phyloP scores from a whole-genome alignment of 2,113 vertebrate species.

The Neodon shergylaensis region DNA sequence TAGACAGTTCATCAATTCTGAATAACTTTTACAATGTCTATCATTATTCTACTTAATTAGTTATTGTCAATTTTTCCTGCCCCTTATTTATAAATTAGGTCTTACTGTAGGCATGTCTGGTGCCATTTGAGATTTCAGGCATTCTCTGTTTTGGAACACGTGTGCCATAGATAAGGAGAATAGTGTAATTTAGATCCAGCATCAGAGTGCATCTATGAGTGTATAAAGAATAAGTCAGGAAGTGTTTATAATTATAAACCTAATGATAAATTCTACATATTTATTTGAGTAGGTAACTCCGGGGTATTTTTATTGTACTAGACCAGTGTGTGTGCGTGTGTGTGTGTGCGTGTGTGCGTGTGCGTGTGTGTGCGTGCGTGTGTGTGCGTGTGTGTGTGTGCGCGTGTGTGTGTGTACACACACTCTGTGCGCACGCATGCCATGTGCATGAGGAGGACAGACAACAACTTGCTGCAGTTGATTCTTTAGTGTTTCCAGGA shows the following conservation, averaged over 20 bases:
- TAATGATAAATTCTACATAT: slow-evolving; percentile 4
- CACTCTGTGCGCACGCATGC: not conserved
- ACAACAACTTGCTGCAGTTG: not conserved
- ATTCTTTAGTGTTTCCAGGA: not conserved
- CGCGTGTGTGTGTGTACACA: not conserved
- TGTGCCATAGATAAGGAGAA: not conserved
- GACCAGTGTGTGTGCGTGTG: too few species aligned
- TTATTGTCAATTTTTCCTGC: not conserved
- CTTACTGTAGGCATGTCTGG: not conserved
- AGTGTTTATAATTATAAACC: not conserved
- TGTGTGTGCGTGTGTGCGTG: too few species aligned
- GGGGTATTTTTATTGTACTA: not conserved
- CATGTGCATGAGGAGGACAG: not conserved
- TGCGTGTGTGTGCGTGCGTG: not conserved
- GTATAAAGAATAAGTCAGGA: not conserved
- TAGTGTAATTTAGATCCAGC: not conserved
- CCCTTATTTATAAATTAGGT: not conserved
- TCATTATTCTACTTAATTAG: not conserved
- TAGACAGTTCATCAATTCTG: not conserved
- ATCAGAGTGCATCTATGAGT: not conserved
- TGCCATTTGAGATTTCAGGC: not conserved
- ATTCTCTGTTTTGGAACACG: not conserved
- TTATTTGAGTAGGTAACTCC: not conserved
- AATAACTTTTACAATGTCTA: not conserved
- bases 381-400: not conserved